Conservation (phyloP, 2,888 invertebrate species). For the Lamellibrachia columna region DNA sequence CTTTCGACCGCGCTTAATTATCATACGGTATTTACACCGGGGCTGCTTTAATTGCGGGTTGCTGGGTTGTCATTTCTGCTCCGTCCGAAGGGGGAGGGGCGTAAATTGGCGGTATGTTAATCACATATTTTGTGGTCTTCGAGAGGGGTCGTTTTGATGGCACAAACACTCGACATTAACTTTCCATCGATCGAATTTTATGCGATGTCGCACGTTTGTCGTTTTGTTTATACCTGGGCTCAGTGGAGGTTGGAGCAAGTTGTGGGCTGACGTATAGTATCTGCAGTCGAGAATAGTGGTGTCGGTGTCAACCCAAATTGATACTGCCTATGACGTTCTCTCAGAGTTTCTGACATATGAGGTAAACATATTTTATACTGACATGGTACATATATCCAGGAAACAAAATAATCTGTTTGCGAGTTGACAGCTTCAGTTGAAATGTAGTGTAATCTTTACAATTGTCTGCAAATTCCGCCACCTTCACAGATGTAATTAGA, state of each 20-base stretch:
- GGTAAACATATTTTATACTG: not conserved
- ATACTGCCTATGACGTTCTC: not conserved
- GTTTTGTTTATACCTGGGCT: not conserved
- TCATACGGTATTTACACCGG: slow-evolving; percentile 6
- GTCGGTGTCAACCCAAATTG: not conserved
- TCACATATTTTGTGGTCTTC: not conserved
- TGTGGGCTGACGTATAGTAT: not conserved
- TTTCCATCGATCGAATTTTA: not conserved
- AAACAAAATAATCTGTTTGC: not conserved
- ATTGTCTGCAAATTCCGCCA: not conserved
- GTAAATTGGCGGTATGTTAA: not conserved
- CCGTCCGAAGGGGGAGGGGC: not conserved
- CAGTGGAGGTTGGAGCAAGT: not conserved
- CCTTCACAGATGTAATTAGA: not conserved
- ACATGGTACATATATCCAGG: not conserved
- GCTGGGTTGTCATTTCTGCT: not conserved
- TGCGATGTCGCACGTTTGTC: not conserved
- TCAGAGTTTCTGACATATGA: not conserved
- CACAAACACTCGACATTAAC: not conserved
- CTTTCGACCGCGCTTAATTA: slow-evolving; percentile 12
- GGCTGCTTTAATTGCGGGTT: slow-evolving; percentile 3
- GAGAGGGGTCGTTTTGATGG: not conserved
- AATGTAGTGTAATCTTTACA: not conserved
- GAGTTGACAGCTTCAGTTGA: not conserved
- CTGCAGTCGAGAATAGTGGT: not conserved